Evolutionary conservation across 2,797 vertebrate genomes (phyloP).

Genomic region (Gephyroberyx darwinii): DNA sequence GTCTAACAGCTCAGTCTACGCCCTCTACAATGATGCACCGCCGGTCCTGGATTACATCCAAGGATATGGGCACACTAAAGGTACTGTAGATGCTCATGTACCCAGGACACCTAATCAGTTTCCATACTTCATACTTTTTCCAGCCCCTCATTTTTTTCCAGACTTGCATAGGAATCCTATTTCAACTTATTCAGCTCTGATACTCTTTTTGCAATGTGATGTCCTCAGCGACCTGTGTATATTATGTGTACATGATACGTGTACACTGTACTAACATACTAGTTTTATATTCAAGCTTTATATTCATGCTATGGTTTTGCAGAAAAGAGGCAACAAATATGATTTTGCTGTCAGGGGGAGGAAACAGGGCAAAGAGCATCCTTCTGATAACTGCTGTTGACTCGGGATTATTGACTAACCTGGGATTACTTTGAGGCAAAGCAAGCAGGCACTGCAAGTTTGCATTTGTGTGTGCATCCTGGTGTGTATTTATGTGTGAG

Average conservation of each 20-base stretch:
- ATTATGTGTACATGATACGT: too few species aligned
- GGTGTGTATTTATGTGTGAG: not conserved
- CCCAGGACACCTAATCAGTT: not conserved
- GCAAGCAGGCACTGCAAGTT: not conserved
- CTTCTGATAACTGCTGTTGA: conserved; percentile 67
- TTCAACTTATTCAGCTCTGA: too few species aligned
- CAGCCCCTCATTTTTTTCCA: too few species aligned
- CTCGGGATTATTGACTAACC: conserved; percentile 37
- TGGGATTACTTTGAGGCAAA: conserved; percentile 9
- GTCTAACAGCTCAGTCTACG: conserved; percentile 84
- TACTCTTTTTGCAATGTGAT: too few species aligned
- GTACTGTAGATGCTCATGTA: conserved; percentile 68
- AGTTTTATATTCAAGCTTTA: not conserved
- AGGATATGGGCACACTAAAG: conserved; percentile 90
- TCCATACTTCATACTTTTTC: too few species aligned
- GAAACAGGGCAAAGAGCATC: conserved; percentile 68
- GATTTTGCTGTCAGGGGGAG: conserved; percentile 35
- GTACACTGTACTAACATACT: not conserved
- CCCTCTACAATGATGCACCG: conserved; percentile 91
- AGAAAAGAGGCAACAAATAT: conserved; percentile 40
- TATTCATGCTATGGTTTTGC: conserved; percentile 6
- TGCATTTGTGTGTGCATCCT: not conserved
- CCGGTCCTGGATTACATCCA: conserved; percentile 69
- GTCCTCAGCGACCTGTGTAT: too few species aligned
- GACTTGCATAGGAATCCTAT: too few species aligned